Evolutionary conservation across 1,140 invertebrate genomes (phyloP).

Genomic region (Dendrolimus kikuchii): DNA sequence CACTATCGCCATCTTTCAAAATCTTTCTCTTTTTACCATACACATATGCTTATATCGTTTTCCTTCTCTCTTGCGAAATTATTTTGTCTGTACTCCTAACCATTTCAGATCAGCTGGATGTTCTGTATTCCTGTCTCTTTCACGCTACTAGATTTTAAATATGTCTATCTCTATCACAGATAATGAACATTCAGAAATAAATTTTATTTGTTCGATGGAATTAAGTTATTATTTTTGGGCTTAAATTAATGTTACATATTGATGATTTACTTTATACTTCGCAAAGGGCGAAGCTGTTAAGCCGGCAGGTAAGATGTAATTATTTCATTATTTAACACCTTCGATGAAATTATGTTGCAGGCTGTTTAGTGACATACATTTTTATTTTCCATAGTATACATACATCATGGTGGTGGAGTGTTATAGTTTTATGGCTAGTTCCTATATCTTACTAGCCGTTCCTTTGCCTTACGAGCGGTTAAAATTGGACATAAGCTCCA

Average conservation of each 20-base stretch:
- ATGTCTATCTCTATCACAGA: neutral
- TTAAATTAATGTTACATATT: slow-evolving; percentile 32
- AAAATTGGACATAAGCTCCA: too few relatives aligned
- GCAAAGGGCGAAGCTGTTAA: slow-evolving; percentile 25
- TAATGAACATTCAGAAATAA: neutral
- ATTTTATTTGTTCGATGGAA: slow-evolving; percentile 13
- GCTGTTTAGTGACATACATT: neutral
- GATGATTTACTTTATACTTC: slow-evolving; percentile 20
- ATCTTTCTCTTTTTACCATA: slow-evolving; percentile 10
- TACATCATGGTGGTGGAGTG: neutral
- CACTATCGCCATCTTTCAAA: slow-evolving; percentile 28
- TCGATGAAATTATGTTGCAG: slow-evolving; percentile 9
- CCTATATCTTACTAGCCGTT: too few relatives aligned
- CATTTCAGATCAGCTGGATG: neutral
- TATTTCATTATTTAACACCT: slow-evolving; percentile 34
- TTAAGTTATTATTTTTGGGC: slow-evolving; percentile 33
- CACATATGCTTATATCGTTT: slow-evolving; percentile 4
- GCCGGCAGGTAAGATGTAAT: slow-evolving; percentile 22
- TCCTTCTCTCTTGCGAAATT: slow-evolving; percentile 14
- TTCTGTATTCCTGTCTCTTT: slow-evolving; percentile 9
- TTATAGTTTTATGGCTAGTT: too few relatives aligned
- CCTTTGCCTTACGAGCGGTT: too few relatives aligned
- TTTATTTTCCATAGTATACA: neutral
- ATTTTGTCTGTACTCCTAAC: slow-evolving; percentile 6
- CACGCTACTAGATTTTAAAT: slow-evolving; percentile 5